These are phyloP conservation scores for Dione juno DNA, from an alignment of 2,888 invertebrate species.

Conservation along the genomic window DNA sequence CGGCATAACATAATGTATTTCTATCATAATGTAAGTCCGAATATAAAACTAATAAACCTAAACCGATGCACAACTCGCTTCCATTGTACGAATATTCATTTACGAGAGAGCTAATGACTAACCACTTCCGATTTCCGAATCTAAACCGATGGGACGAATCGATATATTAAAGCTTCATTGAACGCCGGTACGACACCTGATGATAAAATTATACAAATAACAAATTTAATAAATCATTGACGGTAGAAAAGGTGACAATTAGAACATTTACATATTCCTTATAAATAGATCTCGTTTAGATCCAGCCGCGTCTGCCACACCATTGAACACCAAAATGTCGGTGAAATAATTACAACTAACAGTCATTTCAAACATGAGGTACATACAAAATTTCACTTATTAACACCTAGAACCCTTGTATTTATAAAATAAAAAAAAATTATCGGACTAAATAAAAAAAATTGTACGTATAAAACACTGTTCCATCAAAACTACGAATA, in stretches of 20 bases:
- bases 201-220: constrained; percentile 13
- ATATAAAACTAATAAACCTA: constrained; percentile 26
- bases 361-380: constrained; percentile 71
- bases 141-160: constrained; percentile 73
- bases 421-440: constrained; percentile 50
- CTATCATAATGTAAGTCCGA: constrained; percentile 6
- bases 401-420: constrained; percentile 52
- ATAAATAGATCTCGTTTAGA: background rate
- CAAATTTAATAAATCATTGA: background rate
- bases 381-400: constrained; percentile 62
- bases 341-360: constrained; percentile 58
- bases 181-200: constrained; percentile 45
- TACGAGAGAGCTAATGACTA: constrained; percentile 72
- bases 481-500: constrained; percentile 57
- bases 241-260: background rate
- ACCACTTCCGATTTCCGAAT: constrained; percentile 60
- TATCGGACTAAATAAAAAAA: constrained; percentile 52
- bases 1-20: constrained; percentile 31
- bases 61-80: constrained; percentile 18
- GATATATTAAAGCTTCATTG: constrained; percentile 69
- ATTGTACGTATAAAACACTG: constrained; percentile 64
- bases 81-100: constrained; percentile 25
- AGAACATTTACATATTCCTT: background rate
- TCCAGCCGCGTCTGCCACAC: constrained; percentile 8
- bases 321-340: constrained; percentile 14